Evolutionary conservation across 1,140 invertebrate species (phyloP).

Genomic region (Drosophila paulistorum): DNA sequence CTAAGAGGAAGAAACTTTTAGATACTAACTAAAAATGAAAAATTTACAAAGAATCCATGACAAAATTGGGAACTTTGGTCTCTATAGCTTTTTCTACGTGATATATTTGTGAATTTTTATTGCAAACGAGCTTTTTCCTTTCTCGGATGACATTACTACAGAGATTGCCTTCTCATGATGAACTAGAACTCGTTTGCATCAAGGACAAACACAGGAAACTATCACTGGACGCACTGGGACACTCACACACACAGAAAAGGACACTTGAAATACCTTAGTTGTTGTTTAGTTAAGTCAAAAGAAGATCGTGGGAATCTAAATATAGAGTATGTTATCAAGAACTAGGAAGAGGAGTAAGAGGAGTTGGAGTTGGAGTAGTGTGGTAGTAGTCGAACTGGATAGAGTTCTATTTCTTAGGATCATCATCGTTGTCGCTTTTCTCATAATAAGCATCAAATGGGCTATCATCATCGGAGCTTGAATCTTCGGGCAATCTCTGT

Average conservation of each 20-base stretch:
- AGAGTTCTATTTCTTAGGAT: conserved; percentile 64
- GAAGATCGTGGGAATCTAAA: conserved; percentile 31
- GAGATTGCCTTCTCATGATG: conserved; percentile 58
- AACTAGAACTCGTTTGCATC: conserved; percentile 41
- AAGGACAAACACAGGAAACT: conserved; percentile 22
- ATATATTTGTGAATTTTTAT: conserved; percentile 4
- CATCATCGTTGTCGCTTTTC: conserved; percentile 76
- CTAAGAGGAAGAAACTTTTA: not conserved
- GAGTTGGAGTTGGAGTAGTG: conserved; percentile 13
- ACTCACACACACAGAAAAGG: conserved; percentile 10
- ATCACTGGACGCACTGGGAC: conserved; percentile 12
- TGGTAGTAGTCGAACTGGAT: conserved; percentile 27
- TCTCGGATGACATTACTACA: conserved; percentile 31
- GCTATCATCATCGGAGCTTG: conserved; percentile 81
- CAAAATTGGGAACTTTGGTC: not conserved
- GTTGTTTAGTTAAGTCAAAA: not conserved
- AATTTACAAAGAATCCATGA: not conserved
- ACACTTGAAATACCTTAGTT: conserved; percentile 38
- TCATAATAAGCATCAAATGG: conserved; percentile 81
- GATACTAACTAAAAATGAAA: not conserved
- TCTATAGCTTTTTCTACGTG: conserved; percentile 4
- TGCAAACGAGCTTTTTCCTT: conserved; percentile 14
- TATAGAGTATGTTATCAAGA: conserved; percentile 24
- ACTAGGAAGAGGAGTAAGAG: conserved; percentile 13
- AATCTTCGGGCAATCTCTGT: conserved; percentile 82